A percentile compares a stretch with the other conserved stretches of the same genome.
phyloP scores from a whole-genome alignment of 2,888 invertebrate species.

The Drosophila neotestacea region DNA sequence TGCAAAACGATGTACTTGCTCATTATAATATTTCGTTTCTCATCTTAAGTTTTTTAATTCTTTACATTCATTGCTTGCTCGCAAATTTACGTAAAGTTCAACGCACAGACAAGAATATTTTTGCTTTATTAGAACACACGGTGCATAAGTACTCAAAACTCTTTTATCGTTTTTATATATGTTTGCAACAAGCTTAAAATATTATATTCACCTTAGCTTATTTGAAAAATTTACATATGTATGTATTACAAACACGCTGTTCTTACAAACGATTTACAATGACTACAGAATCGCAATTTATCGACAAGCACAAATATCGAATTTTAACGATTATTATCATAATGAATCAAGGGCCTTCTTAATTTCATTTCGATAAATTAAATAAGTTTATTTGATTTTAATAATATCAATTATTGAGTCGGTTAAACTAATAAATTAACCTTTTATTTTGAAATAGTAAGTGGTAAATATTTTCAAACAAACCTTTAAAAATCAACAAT shows the following conservation, averaged over 20 bases:
- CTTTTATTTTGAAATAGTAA: too few species aligned
- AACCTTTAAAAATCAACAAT: too few species aligned
- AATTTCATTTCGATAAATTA: neutral
- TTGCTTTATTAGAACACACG: neutral
- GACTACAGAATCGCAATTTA: conserved; percentile 30
- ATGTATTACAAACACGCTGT: conserved; percentile 71
- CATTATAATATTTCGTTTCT: neutral
- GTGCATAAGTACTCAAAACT: neutral
- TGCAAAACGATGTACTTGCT: neutral
- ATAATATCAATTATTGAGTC: neutral
- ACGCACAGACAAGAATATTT: conserved; percentile 14
- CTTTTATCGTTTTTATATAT: neutral
- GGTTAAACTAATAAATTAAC: too few species aligned
- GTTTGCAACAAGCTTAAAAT: neutral
- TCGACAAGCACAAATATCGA: conserved; percentile 15
- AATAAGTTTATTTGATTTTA: neutral
- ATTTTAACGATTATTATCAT: conserved; percentile 1
- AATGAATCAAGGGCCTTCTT: neutral
- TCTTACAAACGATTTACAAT: conserved; percentile 63
- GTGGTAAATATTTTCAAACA: too few species aligned
- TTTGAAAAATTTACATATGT: conserved; percentile 69
- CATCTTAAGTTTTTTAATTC: neutral
- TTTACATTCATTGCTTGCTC: conserved; percentile 5
- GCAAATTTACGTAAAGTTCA: conserved; percentile 15
- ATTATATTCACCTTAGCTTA: conserved; percentile 69